Conservation (phyloP, 1,140 invertebrate genomes). For the Sinonovacula constricta region DNA sequence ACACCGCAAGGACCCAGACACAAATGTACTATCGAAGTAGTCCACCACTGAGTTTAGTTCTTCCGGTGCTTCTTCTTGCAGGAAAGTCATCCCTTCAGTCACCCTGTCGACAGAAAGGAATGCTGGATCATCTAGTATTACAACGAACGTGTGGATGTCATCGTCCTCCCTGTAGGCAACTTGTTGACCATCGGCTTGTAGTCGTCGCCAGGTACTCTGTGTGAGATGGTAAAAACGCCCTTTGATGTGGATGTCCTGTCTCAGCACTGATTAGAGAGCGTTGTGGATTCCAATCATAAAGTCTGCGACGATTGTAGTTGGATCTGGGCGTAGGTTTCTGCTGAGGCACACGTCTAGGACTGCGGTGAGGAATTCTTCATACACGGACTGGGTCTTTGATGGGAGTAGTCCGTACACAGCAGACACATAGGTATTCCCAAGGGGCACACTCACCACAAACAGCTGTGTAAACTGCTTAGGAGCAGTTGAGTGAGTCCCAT, state of each 20-base stretch:
- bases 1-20: constrained; percentile 5
- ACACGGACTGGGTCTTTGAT: constrained; percentile 1
- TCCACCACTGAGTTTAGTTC: constrained; percentile 4
- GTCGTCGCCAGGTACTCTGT: neutral
- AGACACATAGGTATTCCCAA: neutral
- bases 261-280: neutral
- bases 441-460: constrained; percentile 4
- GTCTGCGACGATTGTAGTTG: neutral
- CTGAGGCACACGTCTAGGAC: neutral
- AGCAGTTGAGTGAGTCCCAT: constrained; percentile 2
- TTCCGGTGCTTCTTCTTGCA: neutral
- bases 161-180: constrained; percentile 11
- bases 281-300: neutral
- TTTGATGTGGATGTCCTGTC: neutral
- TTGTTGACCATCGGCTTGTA: constrained; percentile 10
- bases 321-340: neutral
- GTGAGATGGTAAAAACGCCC: constrained; percentile 11
- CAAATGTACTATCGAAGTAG: constrained; percentile 2
- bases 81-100: constrained; percentile 24
- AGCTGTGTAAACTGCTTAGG: neutral
- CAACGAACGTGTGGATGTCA: constrained; percentile 28
- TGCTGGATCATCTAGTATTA: constrained; percentile 44
- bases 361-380: constrained; percentile 8
- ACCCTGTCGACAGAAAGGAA: constrained; percentile 39
- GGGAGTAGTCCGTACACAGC: constrained; percentile 8